A percentile compares a stretch with the other conserved stretches of the same genome.
phyloP scores from a whole-genome alignment of 2,113 vertebrate species.

The Hippoglossus stenolepis region DNA sequence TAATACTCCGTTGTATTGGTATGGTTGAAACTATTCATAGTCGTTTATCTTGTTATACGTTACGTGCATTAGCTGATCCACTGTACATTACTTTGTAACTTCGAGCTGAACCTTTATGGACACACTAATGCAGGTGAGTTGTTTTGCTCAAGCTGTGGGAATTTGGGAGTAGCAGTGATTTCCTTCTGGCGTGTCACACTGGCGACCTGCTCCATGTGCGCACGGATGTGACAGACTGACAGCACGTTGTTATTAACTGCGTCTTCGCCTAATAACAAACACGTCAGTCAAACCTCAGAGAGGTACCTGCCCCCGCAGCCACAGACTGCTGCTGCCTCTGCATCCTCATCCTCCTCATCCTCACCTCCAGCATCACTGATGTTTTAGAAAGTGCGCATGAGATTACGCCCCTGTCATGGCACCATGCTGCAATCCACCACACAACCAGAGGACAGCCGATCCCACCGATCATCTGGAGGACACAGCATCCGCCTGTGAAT shows the following conservation, averaged over 20 bases:
- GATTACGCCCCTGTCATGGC: conserved; percentile 71
- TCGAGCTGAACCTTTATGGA: no score
- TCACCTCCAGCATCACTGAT: conserved; percentile 26
- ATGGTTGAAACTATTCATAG: no score
- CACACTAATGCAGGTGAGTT: not conserved
- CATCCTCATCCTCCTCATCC: conserved; percentile 62
- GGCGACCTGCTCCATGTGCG: conserved; percentile 46
- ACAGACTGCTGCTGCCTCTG: conserved; percentile 25
- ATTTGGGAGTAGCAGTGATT: conserved; percentile 31
- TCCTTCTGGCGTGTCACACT: conserved; percentile 12
- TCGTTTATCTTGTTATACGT: no score
- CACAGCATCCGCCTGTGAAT: no score
- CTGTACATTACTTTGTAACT: no score
- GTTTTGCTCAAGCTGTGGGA: conserved; percentile 30
- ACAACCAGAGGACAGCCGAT: not conserved
- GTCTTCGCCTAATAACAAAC: not conserved
- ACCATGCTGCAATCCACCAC: conserved; percentile 50
- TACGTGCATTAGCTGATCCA: no score
- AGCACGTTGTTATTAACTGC: conserved; percentile 15
- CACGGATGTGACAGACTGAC: conserved; percentile 1
- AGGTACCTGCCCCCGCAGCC: not conserved
- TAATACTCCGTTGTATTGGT: no score
- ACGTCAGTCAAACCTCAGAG: conserved; percentile 47
- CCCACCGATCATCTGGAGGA: not conserved
- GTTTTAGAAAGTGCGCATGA: conserved; percentile 74